Evolutionary conservation across 1,140 invertebrate species (phyloP).

Genomic region (Drosophila ohnishii): DNA sequence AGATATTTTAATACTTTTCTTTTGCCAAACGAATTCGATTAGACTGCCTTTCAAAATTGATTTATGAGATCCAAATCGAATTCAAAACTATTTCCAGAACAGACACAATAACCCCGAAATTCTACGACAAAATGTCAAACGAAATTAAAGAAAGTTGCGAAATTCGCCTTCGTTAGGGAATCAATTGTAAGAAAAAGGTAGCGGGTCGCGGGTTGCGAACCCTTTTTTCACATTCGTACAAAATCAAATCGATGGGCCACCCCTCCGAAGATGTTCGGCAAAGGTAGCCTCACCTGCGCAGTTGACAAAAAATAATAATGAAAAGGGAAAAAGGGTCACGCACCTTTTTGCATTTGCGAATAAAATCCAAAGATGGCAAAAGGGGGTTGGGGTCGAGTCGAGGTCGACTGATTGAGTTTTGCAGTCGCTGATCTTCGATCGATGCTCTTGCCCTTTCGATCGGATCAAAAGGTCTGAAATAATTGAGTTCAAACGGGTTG

Average conservation of each 20-base stretch:
- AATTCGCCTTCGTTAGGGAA: slow-evolving; percentile 66
- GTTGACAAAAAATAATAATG: slow-evolving; percentile 65
- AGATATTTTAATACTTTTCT: background rate
- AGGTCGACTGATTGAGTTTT: slow-evolving; percentile 72
- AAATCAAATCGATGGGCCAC: slow-evolving; percentile 50
- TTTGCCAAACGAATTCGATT: background rate
- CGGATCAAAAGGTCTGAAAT: slow-evolving; percentile 79
- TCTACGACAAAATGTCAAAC: slow-evolving; percentile 59
- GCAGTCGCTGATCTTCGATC: slow-evolving; percentile 50
- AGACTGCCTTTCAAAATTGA: slow-evolving; percentile 30
- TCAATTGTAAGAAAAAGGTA: slow-evolving; percentile 60
- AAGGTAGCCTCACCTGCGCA: slow-evolving; percentile 73
- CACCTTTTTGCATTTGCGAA: slow-evolving; percentile 64
- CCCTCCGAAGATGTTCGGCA: slow-evolving; percentile 56
- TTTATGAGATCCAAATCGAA: slow-evolving; percentile 60
- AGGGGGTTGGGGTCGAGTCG: slow-evolving; percentile 54
- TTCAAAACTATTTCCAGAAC: slow-evolving; percentile 63
- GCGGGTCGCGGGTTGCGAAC: slow-evolving; percentile 32
- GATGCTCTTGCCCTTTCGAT: slow-evolving; percentile 54
- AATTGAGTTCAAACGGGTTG: slow-evolving; percentile 72
- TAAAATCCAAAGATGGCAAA: slow-evolving; percentile 9
- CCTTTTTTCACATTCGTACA: slow-evolving; percentile 53
- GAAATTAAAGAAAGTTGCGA: slow-evolving; percentile 67
- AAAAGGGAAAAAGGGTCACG: slow-evolving; percentile 64
- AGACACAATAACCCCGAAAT: slow-evolving; percentile 50